phyloP scores from a whole-genome alignment of 1,140 invertebrate genomes.

The Neoseiulus cucumeris region DNA sequence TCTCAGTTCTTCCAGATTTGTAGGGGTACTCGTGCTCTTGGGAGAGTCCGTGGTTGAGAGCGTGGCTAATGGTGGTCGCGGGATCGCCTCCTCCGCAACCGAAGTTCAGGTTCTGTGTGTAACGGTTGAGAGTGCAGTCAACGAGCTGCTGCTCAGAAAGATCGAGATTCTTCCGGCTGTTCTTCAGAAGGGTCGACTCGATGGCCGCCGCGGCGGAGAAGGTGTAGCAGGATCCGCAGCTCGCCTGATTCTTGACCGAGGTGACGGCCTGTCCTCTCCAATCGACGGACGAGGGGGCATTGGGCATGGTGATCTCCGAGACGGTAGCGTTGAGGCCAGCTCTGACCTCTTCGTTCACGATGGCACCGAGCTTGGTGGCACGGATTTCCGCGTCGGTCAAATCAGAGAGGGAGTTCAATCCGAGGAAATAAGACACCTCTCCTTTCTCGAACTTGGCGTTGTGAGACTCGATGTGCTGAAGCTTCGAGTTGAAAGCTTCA shows the following conservation, averaged over 20 bases:
- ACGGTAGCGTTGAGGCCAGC: too few relatives aligned
- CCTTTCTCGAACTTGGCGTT: too few relatives aligned
- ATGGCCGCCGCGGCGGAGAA: constrained; percentile 19
- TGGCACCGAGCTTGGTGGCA: too few relatives aligned
- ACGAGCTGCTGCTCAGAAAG: constrained; percentile 15
- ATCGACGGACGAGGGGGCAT: constrained; percentile 25
- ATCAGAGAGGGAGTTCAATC: too few relatives aligned
- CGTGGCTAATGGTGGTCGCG: too few relatives aligned
- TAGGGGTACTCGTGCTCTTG: too few relatives aligned
- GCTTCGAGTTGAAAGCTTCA: too few relatives aligned
- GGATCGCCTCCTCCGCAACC: constrained; percentile 16
- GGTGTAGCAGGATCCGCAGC: constrained; percentile 27
- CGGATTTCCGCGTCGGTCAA: too few relatives aligned
- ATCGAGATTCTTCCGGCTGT: background rate
- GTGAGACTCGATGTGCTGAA: too few relatives aligned
- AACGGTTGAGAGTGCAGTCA: constrained; percentile 12
- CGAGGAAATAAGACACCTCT: too few relatives aligned
- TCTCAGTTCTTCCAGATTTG: background rate
- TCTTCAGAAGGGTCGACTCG: constrained; percentile 3
- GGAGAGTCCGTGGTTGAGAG: too few relatives aligned
- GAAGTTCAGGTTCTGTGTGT: background rate
- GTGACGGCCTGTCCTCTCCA: constrained; percentile 31
- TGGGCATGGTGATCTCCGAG: background rate
- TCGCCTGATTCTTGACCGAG: constrained; percentile 30
- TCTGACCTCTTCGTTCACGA: too few relatives aligned